A percentile compares a stretch with the other conserved stretches of the same genome.
phyloP scores from a whole-genome alignment of 64 coral and sea anemone genomes.

The Montipora cactus region DNA sequence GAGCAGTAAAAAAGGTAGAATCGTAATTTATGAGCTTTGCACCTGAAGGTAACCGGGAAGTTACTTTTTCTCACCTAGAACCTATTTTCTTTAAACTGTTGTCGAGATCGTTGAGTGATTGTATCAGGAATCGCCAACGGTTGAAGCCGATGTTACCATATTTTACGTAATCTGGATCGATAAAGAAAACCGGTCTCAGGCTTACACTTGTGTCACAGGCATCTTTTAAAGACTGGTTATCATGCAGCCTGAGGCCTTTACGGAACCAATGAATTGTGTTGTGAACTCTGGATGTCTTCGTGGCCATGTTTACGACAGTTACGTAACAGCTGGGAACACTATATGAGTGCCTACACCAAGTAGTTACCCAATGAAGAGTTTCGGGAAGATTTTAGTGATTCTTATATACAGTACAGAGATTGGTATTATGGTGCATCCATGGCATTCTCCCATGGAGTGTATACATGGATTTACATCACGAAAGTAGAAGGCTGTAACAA shows the following conservation, averaged over 20 bases:
- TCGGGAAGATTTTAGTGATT: no score
- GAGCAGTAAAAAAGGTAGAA: not conserved
- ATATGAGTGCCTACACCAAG: not conserved
- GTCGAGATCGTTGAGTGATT: conserved; percentile 67
- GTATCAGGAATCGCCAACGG: conserved; percentile 64
- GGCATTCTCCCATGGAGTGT: no score
- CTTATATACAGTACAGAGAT: no score
- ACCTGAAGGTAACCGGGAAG: not conserved
- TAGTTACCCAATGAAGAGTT: no score
- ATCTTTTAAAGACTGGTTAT: conserved; percentile 62
- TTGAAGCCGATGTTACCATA: conserved; percentile 68
- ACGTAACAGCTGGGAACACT: not conserved
- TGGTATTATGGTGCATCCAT: no score
- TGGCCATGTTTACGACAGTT: conserved; percentile 47
- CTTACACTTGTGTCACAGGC: conserved; percentile 67
- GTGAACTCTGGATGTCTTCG: conserved; percentile 28
- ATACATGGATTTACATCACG: no score
- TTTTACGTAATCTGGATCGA: conserved; percentile 64
- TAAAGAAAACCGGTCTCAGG: conserved; percentile 55
- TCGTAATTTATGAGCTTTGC: not conserved
- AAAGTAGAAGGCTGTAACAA: not conserved
- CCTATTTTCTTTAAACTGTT: conserved; percentile 55
- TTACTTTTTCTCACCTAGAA: conserved; percentile 50
- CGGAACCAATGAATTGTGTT: conserved; percentile 78
- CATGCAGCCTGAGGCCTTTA: conserved; percentile 69